Base-by-base conservation (phyloP, 64 coral and sea anemone genomes). In the Actinia tenebrosa region DNA sequence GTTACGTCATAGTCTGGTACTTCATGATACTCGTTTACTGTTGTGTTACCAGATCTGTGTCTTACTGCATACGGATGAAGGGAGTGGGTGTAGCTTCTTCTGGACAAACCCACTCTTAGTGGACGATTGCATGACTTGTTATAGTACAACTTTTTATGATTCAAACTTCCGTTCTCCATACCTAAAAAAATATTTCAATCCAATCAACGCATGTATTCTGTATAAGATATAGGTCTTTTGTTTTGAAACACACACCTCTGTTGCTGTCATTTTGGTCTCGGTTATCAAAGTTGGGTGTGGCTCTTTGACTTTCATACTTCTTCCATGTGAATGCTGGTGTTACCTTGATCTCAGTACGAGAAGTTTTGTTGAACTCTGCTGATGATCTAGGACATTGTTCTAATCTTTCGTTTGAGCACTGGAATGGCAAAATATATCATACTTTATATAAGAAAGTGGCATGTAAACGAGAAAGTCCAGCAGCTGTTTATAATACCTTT, bases 101-200 rank as follows among this genome's bases (percentile, higher is more conserved):
- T 87, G 25, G 92, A 90, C 43, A 94, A 54, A 58, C 92, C 92
- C 78, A 90, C 77, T 68, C 92, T 89, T 19, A 87, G 44, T 22
- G 87, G 92, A 56, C 92, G 84, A 19, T 46, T 90, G 20, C 87
- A 86, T 86, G 86, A 78, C 25, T 30, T 79, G 82, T 86, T 85
- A 45, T 56, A 75, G 20, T 79, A 79, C 43, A 79, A 42, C 26
- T 79, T 79, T 79, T 6, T 44, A 47, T 42, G 7, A 23, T 66
- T 23, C n/a, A 14, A 4, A 66, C n/a, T 66, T 3, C 22, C 10
- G n/a, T n/a, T 23, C 5, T 66, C 22, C 7, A 23, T 66, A n/a
- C 63, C 63, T 66, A 23, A 22, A 66, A 64, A 23, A 66, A 66
- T 23, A 18, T 61, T 61, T 61, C 20, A 66, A 66, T 66, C 10